Conservation (phyloP, 2,888 invertebrate genomes). For the Brachyptera putata region DNA sequence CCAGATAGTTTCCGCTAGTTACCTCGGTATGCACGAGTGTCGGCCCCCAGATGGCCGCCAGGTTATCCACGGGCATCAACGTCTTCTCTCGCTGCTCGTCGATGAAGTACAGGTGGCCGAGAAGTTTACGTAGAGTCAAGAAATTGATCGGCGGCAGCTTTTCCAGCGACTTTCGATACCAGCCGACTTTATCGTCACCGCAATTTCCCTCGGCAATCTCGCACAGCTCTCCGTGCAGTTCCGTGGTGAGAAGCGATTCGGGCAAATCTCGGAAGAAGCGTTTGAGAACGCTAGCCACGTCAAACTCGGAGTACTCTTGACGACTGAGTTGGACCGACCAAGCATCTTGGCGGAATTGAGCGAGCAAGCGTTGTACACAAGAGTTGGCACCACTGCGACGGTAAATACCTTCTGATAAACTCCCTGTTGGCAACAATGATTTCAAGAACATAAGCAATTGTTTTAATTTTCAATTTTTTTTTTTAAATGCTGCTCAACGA, state of each 20-base stretch:
- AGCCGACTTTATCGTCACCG: constrained; percentile 52
- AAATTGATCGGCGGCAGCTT: constrained; percentile 67
- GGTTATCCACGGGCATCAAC: constrained; percentile 78
- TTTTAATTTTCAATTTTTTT: too few relatives aligned
- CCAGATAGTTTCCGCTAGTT: too few relatives aligned
- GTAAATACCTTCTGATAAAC: constrained; percentile 84
- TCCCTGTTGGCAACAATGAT: constrained; percentile 60
- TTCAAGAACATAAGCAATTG: too few relatives aligned
- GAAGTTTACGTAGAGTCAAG: constrained; percentile 69
- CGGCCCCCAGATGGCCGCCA: constrained; percentile 88
- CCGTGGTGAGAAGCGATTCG: constrained; percentile 73
- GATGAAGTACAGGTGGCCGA: constrained; percentile 77
- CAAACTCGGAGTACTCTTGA: constrained; percentile 75
- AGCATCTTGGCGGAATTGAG: constrained; percentile 73
- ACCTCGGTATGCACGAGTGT: constrained; percentile 73
- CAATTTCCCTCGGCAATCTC: constrained; percentile 46
- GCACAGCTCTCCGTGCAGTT: constrained; percentile 50
- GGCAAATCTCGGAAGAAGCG: constrained; percentile 86
- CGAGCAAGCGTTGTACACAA: constrained; percentile 66
- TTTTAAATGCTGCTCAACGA: too few relatives aligned
- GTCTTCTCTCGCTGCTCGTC: constrained; percentile 70
- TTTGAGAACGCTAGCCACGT: constrained; percentile 83
- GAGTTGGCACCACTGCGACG: constrained; percentile 75
- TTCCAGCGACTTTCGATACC: constrained; percentile 62
- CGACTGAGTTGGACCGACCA: constrained; percentile 77